Percentiles rank a stretch among this genome's conserved stretches.
phyloP scores from a whole-genome alignment of 2,888 invertebrate species.

The Sacculina carcini region DNA sequence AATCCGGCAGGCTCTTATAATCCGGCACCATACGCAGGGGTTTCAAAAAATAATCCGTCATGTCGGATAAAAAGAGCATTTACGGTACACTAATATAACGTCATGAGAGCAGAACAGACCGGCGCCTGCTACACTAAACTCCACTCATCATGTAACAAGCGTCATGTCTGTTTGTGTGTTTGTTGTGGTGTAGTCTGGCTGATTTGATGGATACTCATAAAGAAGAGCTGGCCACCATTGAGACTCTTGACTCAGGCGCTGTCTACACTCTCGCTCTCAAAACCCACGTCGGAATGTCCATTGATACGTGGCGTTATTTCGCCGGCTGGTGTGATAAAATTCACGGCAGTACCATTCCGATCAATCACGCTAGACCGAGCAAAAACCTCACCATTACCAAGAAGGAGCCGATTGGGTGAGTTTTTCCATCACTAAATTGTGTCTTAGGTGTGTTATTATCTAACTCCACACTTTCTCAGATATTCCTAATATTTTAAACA shows the following conservation, averaged over 20 bases:
- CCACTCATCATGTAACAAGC: no score
- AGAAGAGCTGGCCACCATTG: conserved; percentile 82
- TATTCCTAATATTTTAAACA: neutral
- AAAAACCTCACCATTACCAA: conserved; percentile 63
- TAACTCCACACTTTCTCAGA: neutral
- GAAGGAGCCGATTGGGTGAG: conserved; percentile 63
- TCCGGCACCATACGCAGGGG: no score
- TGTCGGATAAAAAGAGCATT: no score
- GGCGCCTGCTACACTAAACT: no score
- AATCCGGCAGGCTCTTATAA: no score
- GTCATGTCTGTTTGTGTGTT: neutral
- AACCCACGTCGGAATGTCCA: conserved; percentile 92
- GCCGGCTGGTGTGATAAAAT: conserved; percentile 95
- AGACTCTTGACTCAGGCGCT: conserved; percentile 77
- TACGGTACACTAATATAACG: no score
- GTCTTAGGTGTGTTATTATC: neutral
- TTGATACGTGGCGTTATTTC: conserved; percentile 86
- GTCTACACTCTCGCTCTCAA: conserved; percentile 88
- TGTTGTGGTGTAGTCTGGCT: conserved; percentile 35
- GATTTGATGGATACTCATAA: conserved; percentile 83
- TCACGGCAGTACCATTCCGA: conserved; percentile 69
- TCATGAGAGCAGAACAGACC: no score
- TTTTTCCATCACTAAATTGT: neutral
- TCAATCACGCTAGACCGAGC: conserved; percentile 71
- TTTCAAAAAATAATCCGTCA: no score